Conservation (phyloP, 2,797 vertebrate genomes). For the Capromys pilorides region DNA sequence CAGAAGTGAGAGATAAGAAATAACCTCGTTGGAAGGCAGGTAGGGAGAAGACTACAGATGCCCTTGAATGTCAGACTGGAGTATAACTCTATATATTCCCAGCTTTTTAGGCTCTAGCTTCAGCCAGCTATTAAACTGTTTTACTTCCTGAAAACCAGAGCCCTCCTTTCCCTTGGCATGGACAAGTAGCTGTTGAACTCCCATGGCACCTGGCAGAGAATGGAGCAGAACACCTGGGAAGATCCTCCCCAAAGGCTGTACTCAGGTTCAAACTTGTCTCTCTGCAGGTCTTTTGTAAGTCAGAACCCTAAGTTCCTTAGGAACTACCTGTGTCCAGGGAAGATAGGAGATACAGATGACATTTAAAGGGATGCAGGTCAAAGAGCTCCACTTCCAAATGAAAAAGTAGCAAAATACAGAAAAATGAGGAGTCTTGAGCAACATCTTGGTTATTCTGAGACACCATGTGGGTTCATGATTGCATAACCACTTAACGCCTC, state of each 20-base stretch:
- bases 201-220: neutral
- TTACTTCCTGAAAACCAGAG: conserved; percentile 23
- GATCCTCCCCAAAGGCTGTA: neutral
- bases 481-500: neutral
- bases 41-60: neutral
- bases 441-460: neutral
- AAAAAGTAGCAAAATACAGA: neutral
- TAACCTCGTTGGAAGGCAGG: neutral
- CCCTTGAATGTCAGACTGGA: neutral
- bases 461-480: neutral
- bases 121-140: neutral
- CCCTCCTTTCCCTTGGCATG: neutral
- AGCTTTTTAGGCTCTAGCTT: neutral
- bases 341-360: neutral
- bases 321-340: neutral
- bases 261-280: neutral
- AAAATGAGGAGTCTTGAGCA: neutral
- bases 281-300: neutral
- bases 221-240: neutral
- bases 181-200: neutral
- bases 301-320: neutral
- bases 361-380: neutral
- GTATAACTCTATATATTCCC: neutral
- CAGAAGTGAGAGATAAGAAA: neutral
- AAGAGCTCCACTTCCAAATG: conserved; percentile 9